Conservation (phyloP, 2,797 vertebrate species). For the Mus spretus region DNA sequence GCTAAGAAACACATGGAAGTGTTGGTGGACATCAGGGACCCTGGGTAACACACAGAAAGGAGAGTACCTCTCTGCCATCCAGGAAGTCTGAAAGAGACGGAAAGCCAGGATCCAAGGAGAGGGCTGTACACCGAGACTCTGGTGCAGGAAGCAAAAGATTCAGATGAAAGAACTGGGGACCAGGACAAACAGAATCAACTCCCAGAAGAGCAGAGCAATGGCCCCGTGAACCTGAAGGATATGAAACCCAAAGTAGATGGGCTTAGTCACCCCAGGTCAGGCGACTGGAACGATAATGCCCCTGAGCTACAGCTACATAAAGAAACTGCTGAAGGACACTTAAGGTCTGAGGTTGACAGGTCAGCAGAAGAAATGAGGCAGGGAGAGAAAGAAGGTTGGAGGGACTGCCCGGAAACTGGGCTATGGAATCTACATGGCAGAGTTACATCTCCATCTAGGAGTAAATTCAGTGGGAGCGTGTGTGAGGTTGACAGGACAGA, state of each 20-base stretch:
- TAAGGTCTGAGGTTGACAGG: background rate
- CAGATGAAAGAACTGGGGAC: constrained; percentile 86
- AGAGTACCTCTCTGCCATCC: constrained; percentile 14
- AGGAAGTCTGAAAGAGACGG: background rate
- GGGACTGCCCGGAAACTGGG: background rate
- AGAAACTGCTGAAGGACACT: background rate
- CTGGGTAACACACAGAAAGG: constrained; percentile 10
- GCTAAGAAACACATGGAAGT: constrained; percentile 77
- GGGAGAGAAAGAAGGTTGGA: background rate
- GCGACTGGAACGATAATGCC: background rate
- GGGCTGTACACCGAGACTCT: background rate
- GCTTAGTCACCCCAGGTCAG: constrained; percentile 73
- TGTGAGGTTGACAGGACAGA: background rate
- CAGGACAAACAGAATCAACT: constrained; percentile 84
- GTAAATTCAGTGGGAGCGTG: rapidly evolving
- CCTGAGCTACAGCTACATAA: background rate
- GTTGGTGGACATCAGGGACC: background rate
- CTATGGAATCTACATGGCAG: background rate
- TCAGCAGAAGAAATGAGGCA: background rate
- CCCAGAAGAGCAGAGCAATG: background rate
- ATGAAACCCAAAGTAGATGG: rapidly evolving
- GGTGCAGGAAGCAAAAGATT: rapidly evolving
- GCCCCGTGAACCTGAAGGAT: rapidly evolving
- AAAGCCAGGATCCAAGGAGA: background rate
- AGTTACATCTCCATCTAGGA: rapidly evolving